Conservation (phyloP, 2,888 invertebrate species). For the Malthinus flaveolus region DNA sequence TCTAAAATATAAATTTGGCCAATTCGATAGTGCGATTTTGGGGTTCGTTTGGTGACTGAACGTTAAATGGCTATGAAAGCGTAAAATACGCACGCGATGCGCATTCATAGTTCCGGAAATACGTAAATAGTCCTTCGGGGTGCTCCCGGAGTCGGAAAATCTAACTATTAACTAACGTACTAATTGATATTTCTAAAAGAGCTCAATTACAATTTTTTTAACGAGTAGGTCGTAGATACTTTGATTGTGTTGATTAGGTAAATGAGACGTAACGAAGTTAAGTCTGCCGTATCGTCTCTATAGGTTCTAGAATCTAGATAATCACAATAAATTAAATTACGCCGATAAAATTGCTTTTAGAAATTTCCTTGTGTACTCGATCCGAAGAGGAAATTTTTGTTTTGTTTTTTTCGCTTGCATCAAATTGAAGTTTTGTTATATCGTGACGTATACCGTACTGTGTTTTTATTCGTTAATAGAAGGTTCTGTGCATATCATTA, state of each 20-base stretch:
- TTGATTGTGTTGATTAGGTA: slow-evolving; percentile 24
- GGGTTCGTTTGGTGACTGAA: no score
- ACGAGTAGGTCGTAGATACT: no score
- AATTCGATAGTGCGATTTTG: no score
- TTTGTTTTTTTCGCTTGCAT: slow-evolving; percentile 7
- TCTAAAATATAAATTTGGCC: no score
- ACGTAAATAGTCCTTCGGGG: no score
- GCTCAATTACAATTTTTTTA: no score
- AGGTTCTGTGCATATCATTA: slow-evolving; percentile 24
- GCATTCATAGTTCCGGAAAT: no score
- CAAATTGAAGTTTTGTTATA: slow-evolving; percentile 21
- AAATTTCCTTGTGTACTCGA: slow-evolving; percentile 10
- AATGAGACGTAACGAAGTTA: slow-evolving; percentile 22
- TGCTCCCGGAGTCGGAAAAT: no score
- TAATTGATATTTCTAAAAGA: no score
- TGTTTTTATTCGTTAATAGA: slow-evolving; percentile 16
- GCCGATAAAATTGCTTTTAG: slow-evolving; percentile 23
- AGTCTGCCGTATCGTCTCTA: slow-evolving; percentile 22
- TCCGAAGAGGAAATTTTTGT: slow-evolving; percentile 10
- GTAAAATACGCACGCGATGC: no score
- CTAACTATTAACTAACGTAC: no score
- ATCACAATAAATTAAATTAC: slow-evolving; percentile 26
- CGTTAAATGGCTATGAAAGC: no score
- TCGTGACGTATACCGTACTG: slow-evolving; percentile 9
- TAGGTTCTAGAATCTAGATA: background rate